These are phyloP conservation scores for Clostera curtula DNA, from an alignment of 2,888 invertebrate species.

Conservation along the genomic window DNA sequence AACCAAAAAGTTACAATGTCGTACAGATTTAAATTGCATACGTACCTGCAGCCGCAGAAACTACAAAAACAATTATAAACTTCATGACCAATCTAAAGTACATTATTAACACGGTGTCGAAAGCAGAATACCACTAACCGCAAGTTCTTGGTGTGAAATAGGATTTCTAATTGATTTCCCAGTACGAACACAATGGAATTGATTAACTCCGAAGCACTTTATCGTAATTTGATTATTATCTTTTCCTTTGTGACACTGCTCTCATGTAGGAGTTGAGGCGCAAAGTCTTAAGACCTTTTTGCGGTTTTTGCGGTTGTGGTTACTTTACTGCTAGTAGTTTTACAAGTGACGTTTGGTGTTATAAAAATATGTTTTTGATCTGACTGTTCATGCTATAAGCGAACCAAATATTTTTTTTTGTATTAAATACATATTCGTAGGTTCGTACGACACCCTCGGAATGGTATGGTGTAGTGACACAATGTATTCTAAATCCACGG, in stretches of 20 bases:
- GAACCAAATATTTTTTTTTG: too few species aligned
- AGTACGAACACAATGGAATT: slow-evolving; percentile 6
- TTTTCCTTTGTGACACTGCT: neutral
- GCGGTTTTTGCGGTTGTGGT: too few species aligned
- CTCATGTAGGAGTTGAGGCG: too few species aligned
- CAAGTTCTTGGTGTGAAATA: slow-evolving; percentile 10
- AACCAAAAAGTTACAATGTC: slow-evolving; percentile 1
- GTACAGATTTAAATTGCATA: neutral
- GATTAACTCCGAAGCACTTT: slow-evolving; percentile 7
- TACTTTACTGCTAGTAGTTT: too few species aligned
- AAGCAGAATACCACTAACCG: neutral
- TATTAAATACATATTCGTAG: too few species aligned
- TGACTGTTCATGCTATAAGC: too few species aligned
- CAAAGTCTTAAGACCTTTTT: too few species aligned
- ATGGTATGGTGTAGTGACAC: too few species aligned
- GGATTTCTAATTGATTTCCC: slow-evolving; percentile 21
- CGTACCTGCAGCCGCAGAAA: slow-evolving; percentile 10
- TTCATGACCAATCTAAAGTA: slow-evolving; percentile 5
- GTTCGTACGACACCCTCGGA: too few species aligned
- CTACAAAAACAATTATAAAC: slow-evolving; percentile 6
- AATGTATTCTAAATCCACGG: too few species aligned
- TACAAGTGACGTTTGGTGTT: too few species aligned
- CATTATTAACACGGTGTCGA: slow-evolving; percentile 6
- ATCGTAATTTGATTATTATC: slow-evolving; percentile 8
- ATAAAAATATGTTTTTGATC: too few species aligned